Percentiles rank a stretch among this genome's conserved stretches.
phyloP scores from a whole-genome alignment of 2,113 vertebrate genomes.

The Nothoprocta pentlandii region DNA sequence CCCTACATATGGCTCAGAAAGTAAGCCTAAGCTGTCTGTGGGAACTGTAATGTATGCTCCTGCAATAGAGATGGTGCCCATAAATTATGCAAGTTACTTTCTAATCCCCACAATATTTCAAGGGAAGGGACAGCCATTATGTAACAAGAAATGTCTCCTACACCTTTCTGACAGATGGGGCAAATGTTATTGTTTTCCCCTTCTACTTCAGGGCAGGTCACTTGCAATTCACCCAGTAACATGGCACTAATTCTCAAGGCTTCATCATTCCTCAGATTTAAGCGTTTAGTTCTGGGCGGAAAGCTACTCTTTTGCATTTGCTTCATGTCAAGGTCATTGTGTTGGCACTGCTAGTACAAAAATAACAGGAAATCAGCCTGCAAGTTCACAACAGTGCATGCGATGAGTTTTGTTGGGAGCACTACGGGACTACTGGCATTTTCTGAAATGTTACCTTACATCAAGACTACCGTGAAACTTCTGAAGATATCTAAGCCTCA shows the following conservation, averaged over 20 bases:
- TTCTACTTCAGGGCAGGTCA: slow-evolving; percentile 62
- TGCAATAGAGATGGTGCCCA: slow-evolving; percentile 21
- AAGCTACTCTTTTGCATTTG: slow-evolving; percentile 52
- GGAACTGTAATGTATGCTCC: slow-evolving; percentile 39
- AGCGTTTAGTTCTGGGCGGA: slow-evolving; percentile 50
- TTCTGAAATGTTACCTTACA: not conserved
- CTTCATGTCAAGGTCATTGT: slow-evolving; percentile 49
- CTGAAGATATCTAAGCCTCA: not conserved
- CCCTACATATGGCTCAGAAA: not conserved
- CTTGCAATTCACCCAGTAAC: slow-evolving; percentile 40
- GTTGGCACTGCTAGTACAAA: not conserved
- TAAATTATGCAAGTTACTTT: slow-evolving; percentile 74
- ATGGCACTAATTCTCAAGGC: slow-evolving; percentile 57
- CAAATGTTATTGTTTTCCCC: slow-evolving; percentile 61
- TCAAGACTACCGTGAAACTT: not conserved
- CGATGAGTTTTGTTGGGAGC: not conserved
- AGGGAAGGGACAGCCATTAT: slow-evolving; percentile 50
- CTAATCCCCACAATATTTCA: slow-evolving; percentile 70
- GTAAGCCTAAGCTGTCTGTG: slow-evolving; percentile 17
- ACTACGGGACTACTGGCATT: not conserved
- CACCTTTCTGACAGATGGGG: slow-evolving; percentile 67
- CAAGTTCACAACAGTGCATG: not conserved
- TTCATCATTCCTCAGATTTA: slow-evolving; percentile 57
- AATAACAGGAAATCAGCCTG: slow-evolving; percentile 4
- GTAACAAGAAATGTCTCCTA: slow-evolving; percentile 61